These are phyloP conservation scores for Pangasius macronema DNA, from an alignment of 2,797 vertebrate species.

Conservation along the genomic window DNA sequence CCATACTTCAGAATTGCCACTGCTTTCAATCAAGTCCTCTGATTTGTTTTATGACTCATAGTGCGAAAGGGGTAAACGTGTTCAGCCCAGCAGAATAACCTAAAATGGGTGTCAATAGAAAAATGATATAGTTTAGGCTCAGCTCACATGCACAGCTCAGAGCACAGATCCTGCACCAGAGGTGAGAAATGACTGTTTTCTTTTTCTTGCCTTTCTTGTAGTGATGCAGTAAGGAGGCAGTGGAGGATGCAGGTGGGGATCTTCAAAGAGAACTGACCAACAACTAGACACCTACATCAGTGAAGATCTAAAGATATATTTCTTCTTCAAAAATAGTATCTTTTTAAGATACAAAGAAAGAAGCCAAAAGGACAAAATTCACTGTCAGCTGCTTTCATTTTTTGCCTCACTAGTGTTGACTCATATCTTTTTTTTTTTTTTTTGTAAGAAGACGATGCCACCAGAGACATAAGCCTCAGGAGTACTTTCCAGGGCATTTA, in stretches of 20 bases:
- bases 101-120: not conserved
- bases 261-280: not conserved
- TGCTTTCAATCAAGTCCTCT: conserved; percentile 13
- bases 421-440: not conserved
- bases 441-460: conserved; percentile 14
- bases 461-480: conserved; percentile 36
- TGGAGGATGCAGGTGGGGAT: conserved; percentile 32
- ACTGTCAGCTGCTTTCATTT: conserved; percentile 7
- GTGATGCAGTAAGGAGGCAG: conserved; percentile 41
- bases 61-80: not conserved
- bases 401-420: conserved; percentile 10
- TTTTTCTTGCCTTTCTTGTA: conserved; percentile 31
- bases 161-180: not conserved
- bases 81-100: not conserved
- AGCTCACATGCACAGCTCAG: not conserved
- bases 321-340: not conserved
- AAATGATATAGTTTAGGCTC: not conserved
- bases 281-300: conserved; percentile 3
- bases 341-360: conserved; percentile 31
- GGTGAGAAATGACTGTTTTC: conserved; percentile 8
- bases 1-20: not conserved
- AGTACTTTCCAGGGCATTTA: conserved; percentile 20
- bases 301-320: conserved; percentile 28
- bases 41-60: not conserved
- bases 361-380: conserved; percentile 24